phyloP scores from a whole-genome alignment of 2,888 invertebrate genomes.

The Tiphia femorata region DNA sequence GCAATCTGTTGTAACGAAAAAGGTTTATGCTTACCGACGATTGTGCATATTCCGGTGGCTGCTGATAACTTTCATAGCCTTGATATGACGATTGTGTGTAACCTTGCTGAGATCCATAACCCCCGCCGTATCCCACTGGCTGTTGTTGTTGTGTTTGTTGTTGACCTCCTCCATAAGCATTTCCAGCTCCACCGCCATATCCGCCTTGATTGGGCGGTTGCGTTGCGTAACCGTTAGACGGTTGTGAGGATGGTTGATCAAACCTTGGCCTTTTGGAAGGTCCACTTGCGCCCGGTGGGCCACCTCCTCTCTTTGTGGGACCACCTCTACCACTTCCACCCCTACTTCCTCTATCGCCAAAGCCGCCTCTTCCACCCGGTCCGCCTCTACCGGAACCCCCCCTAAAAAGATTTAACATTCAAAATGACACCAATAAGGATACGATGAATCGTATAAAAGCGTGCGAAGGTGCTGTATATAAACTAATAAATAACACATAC shows the following conservation, averaged over 20 bases:
- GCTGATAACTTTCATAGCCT: slow-evolving; percentile 65
- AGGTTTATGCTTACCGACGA: slow-evolving; percentile 52
- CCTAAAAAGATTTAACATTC: slow-evolving; percentile 22
- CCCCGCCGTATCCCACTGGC: slow-evolving; percentile 54
- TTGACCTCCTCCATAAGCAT: slow-evolving; percentile 57
- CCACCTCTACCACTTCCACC: slow-evolving; percentile 67
- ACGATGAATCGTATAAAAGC: not conserved
- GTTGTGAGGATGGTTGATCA: slow-evolving; percentile 60
- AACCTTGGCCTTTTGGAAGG: slow-evolving; percentile 73
- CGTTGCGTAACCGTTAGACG: slow-evolving; percentile 62
- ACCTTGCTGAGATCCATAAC: slow-evolving; percentile 61
- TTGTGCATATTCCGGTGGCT: slow-evolving; percentile 64
- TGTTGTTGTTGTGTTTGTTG: slow-evolving; percentile 56
- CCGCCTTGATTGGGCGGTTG: slow-evolving; percentile 62
- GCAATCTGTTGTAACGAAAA: not conserved
- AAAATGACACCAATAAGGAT: not conserved
- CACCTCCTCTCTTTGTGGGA: slow-evolving; percentile 68
- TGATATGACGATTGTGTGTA: slow-evolving; percentile 64
- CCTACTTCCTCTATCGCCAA: slow-evolving; percentile 70
- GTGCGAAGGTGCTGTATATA: no score
- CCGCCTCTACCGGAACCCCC: slow-evolving; percentile 54
- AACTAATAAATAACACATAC: slow-evolving; percentile 24
- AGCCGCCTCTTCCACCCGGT: slow-evolving; percentile 67
- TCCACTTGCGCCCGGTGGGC: slow-evolving; percentile 72
- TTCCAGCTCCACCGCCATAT: slow-evolving; percentile 58